phyloP scores from a whole-genome alignment of 2,888 invertebrate species.

The Trissolcus japonicus region DNA sequence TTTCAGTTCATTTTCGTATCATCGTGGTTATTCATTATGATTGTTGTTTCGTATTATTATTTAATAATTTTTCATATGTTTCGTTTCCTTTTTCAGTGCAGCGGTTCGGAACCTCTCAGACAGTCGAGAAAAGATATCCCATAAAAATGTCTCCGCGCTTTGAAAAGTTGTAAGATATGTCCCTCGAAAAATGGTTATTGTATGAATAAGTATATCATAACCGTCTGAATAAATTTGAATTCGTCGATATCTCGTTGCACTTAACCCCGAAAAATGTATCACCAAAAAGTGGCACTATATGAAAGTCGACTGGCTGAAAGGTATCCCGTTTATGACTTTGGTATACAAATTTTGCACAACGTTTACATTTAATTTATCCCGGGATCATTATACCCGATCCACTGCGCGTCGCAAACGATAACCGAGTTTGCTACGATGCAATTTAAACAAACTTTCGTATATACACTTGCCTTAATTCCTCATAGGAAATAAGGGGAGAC shows the following conservation, averaged over 20 bases:
- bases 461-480: conserved; percentile 3
- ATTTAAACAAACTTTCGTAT: conserved; percentile 9
- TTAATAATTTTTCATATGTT: too few species aligned
- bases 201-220: too few species aligned
- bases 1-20: not conserved
- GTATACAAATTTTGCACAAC: not conserved
- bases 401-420: not conserved
- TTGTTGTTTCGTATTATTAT: conserved; percentile 1
- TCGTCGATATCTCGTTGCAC: conserved; percentile 9
- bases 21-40: not conserved
- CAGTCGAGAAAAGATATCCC: too few species aligned
- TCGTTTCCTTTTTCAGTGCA: not conserved
- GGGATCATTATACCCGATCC: not conserved
- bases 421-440: conserved; percentile 7
- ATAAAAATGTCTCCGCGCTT: too few species aligned
- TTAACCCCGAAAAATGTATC: not conserved
- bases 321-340: conserved; percentile 2
- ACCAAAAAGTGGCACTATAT: not conserved
- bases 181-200: too few species aligned
- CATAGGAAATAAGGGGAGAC: conserved; percentile 11
- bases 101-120: conserved; percentile 17
- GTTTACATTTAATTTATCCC: not conserved
- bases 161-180: too few species aligned
- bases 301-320: conserved; percentile 3
- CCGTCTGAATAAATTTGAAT: conserved; percentile 26